A percentile compares a stretch with the other conserved stretches of the same genome.
Conservation (phyloP, 2,797 vertebrate genomes). For the Scleropages formosus region DNA sequence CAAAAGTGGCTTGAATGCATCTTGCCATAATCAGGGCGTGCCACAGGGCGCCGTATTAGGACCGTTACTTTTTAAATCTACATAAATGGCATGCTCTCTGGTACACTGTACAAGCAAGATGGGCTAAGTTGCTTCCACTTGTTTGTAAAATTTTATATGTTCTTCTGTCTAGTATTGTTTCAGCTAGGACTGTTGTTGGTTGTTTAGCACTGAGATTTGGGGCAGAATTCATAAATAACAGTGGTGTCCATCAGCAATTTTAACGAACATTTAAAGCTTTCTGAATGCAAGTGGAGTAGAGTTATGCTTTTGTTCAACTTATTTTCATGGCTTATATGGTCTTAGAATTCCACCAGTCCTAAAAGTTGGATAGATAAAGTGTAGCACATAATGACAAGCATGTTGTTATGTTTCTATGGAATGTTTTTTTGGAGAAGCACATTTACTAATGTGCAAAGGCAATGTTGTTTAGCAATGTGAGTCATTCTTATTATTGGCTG, state of each 20-base stretch:
- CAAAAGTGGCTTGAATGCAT: too few relatives aligned
- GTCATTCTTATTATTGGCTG: neutral
- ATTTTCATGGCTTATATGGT: neutral
- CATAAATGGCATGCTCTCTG: neutral
- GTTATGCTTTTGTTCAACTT: too few relatives aligned
- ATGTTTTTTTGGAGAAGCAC: conserved; percentile 5
- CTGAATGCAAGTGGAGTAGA: too few relatives aligned
- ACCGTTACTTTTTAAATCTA: neutral
- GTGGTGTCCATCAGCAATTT: too few relatives aligned
- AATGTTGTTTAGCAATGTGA: neutral
- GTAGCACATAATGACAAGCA: neutral
- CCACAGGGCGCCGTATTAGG: neutral
- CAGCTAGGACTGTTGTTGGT: too few relatives aligned
- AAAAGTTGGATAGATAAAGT: neutral
- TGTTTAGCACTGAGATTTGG: too few relatives aligned
- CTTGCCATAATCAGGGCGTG: too few relatives aligned
- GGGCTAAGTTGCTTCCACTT: neutral
- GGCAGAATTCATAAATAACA: too few relatives aligned
- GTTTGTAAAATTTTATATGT: too few relatives aligned
- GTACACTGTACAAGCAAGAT: neutral
- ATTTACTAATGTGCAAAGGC: conserved; percentile 15
- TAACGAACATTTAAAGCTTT: too few relatives aligned
- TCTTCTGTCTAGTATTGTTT: too few relatives aligned
- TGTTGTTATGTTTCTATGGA: neutral
- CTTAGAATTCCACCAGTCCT: neutral